These are phyloP conservation scores for Panthera tigris DNA, from an alignment of 2,113 vertebrate genomes.

Conservation along the genomic window DNA sequence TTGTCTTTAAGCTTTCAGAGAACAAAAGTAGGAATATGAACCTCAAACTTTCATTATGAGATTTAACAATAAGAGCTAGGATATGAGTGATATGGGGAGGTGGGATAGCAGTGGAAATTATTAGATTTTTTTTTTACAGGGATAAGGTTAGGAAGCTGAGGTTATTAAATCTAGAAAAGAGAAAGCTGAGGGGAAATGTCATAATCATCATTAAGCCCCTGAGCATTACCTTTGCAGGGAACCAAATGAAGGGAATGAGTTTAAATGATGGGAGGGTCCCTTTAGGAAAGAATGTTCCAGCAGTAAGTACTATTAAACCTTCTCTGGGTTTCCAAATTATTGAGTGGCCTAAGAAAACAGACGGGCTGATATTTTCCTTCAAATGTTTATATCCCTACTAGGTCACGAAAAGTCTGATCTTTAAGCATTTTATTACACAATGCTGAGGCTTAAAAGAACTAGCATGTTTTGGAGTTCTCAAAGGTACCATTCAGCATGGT, in stretches of 20 bases:
- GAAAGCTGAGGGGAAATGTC: background rate
- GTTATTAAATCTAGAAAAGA: constrained; percentile 37
- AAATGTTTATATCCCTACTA: background rate
- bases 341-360: background rate
- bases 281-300: background rate
- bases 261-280: background rate
- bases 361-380: background rate
- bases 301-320: background rate
- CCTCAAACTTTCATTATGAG: background rate
- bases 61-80: constrained; percentile 27
- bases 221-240: background rate
- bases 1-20: background rate
- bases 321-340: background rate
- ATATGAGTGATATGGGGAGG: background rate
- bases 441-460: background rate
- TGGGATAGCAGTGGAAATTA: background rate
- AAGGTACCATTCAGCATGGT: background rate
- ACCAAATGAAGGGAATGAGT: background rate
- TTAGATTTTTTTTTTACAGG: background rate
- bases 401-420: background rate
- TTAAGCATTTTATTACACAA: background rate
- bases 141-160: background rate
- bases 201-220: background rate
- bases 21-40: constrained; percentile 32
- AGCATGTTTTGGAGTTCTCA: background rate